Percentiles rank a stretch among this genome's conserved stretches.
Evolutionary conservation across 2,113 vertebrate genomes (phyloP).

Genomic region (Machaerirhynchus nigripectus): DNA sequence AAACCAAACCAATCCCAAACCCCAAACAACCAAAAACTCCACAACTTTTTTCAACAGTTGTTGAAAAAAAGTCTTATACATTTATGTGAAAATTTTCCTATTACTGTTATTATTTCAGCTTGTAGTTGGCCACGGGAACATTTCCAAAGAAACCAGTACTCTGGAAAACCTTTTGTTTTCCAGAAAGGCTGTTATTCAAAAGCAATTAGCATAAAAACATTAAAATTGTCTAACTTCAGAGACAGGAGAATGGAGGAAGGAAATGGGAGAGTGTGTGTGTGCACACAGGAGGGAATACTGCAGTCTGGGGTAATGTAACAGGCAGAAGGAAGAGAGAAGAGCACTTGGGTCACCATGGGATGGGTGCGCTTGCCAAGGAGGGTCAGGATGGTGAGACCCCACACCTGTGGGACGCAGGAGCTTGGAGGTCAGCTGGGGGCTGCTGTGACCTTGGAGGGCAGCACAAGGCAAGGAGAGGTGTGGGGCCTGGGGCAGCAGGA

Average conservation of each 20-base stretch:
- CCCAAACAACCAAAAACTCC: neutral
- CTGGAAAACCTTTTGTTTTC: constrained; percentile 55
- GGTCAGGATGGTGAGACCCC: accelerated
- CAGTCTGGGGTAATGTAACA: neutral
- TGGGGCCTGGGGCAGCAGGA: accelerated
- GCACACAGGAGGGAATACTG: accelerated
- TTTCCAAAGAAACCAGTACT: constrained; percentile 43
- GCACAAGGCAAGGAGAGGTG: neutral
- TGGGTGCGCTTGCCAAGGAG: neutral
- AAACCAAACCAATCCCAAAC: neutral
- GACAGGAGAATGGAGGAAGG: constrained; percentile 8
- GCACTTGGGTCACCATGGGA: accelerated
- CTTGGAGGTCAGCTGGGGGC: neutral
- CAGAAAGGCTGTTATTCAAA: constrained; percentile 31
- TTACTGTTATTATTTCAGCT: constrained; percentile 52
- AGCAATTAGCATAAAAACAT: constrained; percentile 44
- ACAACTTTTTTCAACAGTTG: neutral
- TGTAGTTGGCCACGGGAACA: constrained; percentile 2
- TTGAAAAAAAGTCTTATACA: neutral
- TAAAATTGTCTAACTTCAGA: constrained; percentile 15
- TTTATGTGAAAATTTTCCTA: constrained; percentile 17
- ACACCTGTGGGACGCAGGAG: accelerated
- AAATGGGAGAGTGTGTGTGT: neutral
- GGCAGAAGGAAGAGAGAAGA: neutral
- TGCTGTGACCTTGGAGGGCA: neutral